Percentiles rank a stretch among this genome's conserved stretches.
phyloP scores from a whole-genome alignment of 2,113 vertebrate genomes.

The Martes martes region DNA sequence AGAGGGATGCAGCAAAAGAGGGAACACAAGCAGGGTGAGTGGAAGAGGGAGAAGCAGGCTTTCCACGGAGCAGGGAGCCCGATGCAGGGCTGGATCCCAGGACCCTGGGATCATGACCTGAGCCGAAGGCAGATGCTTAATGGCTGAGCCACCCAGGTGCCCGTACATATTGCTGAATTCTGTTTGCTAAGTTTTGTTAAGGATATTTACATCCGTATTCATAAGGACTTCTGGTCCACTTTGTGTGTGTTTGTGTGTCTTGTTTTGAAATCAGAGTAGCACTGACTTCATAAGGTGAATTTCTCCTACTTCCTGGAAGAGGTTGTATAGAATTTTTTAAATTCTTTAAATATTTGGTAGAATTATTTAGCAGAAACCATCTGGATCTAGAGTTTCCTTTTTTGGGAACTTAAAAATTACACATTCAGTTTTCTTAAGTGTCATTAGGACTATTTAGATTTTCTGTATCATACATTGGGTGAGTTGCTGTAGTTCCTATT shows the following conservation, averaged over 20 bases:
- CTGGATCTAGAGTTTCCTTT: not conserved
- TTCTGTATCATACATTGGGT: not conserved
- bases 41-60: too few species aligned
- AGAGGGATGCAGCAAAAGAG: too few species aligned
- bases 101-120: too few species aligned
- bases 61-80: too few species aligned
- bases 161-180: not conserved
- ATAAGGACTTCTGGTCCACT: not conserved
- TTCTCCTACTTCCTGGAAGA: not conserved
- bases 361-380: not conserved
- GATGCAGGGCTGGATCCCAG: too few species aligned
- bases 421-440: not conserved
- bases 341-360: not conserved
- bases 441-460: not conserved
- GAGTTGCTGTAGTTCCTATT: not conserved
- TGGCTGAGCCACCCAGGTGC: too few species aligned
- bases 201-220: not conserved
- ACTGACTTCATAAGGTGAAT: not conserved
- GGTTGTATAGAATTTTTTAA: not conserved
- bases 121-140: too few species aligned
- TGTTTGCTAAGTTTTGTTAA: not conserved
- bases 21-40: too few species aligned
- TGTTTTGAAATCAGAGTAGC: not conserved
- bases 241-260: not conserved
- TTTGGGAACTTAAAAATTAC: not conserved